phyloP scores from a whole-genome alignment of 2,113 vertebrate species.

The Phalacrocorax brasilianus region DNA sequence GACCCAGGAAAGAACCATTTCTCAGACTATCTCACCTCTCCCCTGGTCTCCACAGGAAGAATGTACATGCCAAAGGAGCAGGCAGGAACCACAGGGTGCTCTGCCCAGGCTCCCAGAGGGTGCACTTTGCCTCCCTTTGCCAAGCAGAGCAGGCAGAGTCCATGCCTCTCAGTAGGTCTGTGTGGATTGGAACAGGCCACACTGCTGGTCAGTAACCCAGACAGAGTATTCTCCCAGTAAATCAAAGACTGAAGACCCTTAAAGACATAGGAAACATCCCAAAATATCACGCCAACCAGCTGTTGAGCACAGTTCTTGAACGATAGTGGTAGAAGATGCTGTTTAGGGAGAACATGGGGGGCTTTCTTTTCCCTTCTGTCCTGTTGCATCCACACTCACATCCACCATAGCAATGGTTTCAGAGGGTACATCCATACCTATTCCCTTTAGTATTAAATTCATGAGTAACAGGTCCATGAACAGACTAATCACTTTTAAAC shows the following conservation, averaged over 20 bases:
- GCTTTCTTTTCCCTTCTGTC: background rate
- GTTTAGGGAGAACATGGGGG: background rate
- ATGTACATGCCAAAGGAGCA: background rate
- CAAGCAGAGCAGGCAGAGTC: background rate
- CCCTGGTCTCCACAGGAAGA: background rate
- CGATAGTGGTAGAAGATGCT: background rate
- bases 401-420: background rate
- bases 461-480: background rate
- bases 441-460: background rate
- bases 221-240: background rate
- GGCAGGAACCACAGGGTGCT: background rate
- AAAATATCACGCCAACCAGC: accelerated
- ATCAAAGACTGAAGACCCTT: background rate
- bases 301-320: accelerated
- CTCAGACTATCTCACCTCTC: accelerated
- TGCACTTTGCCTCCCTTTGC: background rate
- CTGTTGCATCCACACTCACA: background rate
- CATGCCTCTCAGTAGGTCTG: accelerated
- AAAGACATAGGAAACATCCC: background rate
- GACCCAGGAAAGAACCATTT: background rate
- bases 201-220: background rate
- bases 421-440: too few relatives aligned
- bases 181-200: background rate
- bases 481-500: background rate
- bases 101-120: background rate